phyloP scores from a whole-genome alignment of 2,797 vertebrate species.

The Zalophus californianus region DNA sequence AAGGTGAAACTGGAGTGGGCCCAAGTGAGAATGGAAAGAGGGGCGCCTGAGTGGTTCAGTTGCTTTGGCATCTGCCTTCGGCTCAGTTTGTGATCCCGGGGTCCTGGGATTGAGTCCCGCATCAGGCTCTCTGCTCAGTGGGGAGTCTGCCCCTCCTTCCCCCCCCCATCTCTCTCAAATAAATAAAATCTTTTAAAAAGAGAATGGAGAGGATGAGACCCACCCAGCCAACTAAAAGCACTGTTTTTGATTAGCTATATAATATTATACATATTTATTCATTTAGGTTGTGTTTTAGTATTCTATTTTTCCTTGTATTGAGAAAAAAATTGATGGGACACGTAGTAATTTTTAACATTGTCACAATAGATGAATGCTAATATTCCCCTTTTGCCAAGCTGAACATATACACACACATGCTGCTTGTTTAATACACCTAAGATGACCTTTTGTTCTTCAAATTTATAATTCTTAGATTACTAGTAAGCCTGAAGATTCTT shows the following conservation, averaged over 20 bases:
- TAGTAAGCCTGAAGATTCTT: background rate
- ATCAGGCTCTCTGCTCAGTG: no score
- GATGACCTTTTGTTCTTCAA: background rate
- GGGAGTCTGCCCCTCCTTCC: no score
- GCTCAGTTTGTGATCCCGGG: no score
- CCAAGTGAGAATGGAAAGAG: background rate
- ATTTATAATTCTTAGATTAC: background rate
- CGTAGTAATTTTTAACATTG: background rate
- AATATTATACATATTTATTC: background rate
- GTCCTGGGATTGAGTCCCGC: no score
- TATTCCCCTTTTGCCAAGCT: background rate
- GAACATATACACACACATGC: background rate
- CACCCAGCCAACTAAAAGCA: background rate
- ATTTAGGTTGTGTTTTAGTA: background rate
- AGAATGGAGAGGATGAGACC: background rate
- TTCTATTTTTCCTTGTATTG: background rate
- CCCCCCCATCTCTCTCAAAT: no score
- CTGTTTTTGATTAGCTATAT: background rate
- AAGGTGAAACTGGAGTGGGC: background rate
- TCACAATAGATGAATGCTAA: background rate
- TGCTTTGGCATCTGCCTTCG: no score
- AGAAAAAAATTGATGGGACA: background rate
- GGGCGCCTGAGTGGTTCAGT: no score
- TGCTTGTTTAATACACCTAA: background rate
- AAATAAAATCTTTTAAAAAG: background rate